Conservation (phyloP, 2,113 vertebrate species). For the Vulpes lagopus region DNA sequence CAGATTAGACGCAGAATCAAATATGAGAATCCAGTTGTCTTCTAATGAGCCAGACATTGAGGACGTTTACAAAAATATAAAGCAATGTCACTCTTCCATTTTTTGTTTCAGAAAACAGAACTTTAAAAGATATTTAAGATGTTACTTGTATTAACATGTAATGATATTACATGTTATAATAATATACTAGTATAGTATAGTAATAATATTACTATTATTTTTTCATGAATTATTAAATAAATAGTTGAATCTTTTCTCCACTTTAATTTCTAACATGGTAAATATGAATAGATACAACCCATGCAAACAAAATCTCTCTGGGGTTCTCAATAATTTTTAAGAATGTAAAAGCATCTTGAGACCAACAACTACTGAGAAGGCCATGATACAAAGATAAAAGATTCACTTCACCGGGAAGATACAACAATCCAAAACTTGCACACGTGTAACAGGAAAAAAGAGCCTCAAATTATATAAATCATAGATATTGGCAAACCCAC, state of each 20-base stretch:
- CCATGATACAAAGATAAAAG: not conserved
- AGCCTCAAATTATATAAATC: not conserved
- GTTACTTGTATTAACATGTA: not conserved
- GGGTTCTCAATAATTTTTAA: conserved; percentile 17
- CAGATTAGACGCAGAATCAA: not conserved
- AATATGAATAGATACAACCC: not conserved
- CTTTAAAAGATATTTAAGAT: not conserved
- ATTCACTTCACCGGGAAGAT: not conserved
- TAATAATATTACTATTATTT: not conserved
- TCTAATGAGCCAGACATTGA: not conserved
- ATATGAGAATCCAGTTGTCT: not conserved
- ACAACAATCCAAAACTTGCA: not conserved
- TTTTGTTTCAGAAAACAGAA: conserved; percentile 43
- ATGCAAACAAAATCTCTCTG: not conserved
- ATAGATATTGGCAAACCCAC: conserved; percentile 41
- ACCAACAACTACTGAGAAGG: conserved; percentile 10
- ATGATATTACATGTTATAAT: not conserved
- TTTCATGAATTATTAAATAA: conserved; percentile 10
- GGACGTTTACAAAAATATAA: conserved; percentile 17
- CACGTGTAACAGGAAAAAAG: not conserved
- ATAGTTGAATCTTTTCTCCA: not conserved
- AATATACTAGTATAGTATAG: no score
- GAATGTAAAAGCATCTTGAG: not conserved
- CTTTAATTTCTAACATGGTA: conserved; percentile 40
- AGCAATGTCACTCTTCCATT: not conserved